Evolutionary conservation across 2,888 invertebrate genomes (phyloP), one percentile per base, ranked within the genome.

Genomic region (Polia nebulosa): DNA sequence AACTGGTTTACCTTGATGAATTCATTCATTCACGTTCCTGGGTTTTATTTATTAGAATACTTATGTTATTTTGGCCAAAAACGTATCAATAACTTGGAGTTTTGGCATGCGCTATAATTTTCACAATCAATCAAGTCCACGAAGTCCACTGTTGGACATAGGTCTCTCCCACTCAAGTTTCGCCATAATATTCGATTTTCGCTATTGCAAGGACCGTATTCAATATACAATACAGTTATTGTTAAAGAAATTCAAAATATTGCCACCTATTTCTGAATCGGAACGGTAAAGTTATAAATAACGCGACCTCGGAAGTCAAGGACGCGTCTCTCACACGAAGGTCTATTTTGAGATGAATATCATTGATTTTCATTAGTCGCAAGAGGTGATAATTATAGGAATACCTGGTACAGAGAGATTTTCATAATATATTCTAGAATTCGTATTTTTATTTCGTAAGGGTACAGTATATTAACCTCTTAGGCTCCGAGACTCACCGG

Each of bases 1-100:
- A 63, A 76, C 76, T 60, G 11, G 74, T 69, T 75, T 55, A 20
- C 17, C 41, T 71, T 63, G 22, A 71, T 29, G 32, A 57, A 64
- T 76, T 75, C 27, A 71, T 76, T 75, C 57, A 73, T 61, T 47
- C 36, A 22, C 45, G 44, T 47, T 56, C 20, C n/a, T 47, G 25
- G 11, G 39, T 67, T 65, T 71, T 49, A 49, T 36, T 52, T 20
- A 64, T 52, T 45, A 20, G 27, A 45, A 51, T 11, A 45, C 36
- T 47, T 52, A 17, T 44, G 22, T 56, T 5, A 27, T 44, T 49
- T 39, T 39, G 2, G 29, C 0, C 9, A 7, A 57, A n/a, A 52
- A 45, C 1, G 27, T 47, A 9, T 45, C 7, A 2, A 13, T 17
- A n/a, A 15, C 27, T 53, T 17, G 9, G 22, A 20, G 13, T 25